Conservation (phyloP, 2,797 vertebrate genomes). For the Peromyscus melanophrys region DNA sequence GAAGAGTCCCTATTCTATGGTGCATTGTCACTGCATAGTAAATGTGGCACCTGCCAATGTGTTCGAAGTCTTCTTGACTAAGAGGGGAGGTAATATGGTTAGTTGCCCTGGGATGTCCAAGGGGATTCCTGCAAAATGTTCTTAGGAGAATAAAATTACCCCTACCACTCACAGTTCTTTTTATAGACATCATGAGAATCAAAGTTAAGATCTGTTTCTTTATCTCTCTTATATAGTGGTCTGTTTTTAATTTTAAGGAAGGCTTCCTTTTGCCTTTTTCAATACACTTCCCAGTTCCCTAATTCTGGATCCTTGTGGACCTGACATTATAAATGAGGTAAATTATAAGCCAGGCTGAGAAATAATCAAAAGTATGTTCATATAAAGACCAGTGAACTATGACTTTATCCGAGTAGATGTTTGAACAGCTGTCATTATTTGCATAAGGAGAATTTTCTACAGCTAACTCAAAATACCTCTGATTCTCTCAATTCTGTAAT, state of each 20-base stretch:
- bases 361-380: constrained; percentile 95
- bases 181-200: not conserved
- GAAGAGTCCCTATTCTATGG: not conserved
- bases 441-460: constrained; percentile 93
- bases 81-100: constrained; percentile 92
- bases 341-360: constrained; percentile 95
- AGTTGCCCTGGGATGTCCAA: constrained; percentile 91
- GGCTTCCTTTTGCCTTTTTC: not conserved
- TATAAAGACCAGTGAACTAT: constrained; percentile 94
- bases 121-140: constrained; percentile 92
- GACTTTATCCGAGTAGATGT: constrained; percentile 91
- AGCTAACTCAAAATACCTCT: constrained; percentile 92
- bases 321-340: constrained; percentile 96
- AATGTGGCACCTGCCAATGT: constrained; percentile 87
- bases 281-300: constrained; percentile 89
- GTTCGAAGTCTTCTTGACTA: constrained; percentile 92
- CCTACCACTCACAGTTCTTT: not conserved
- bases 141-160: constrained; percentile 79
- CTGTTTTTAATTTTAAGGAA: constrained; percentile 14
- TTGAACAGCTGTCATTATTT: constrained; percentile 92
- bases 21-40: not conserved
- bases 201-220: constrained; percentile 3
- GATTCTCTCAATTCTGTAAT: constrained; percentile 92
- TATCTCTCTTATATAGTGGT: not conserved
- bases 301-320: constrained; percentile 92